Evolutionary conservation across 2,797 vertebrate genomes (phyloP).

Genomic region (Smutsia gigantea): DNA sequence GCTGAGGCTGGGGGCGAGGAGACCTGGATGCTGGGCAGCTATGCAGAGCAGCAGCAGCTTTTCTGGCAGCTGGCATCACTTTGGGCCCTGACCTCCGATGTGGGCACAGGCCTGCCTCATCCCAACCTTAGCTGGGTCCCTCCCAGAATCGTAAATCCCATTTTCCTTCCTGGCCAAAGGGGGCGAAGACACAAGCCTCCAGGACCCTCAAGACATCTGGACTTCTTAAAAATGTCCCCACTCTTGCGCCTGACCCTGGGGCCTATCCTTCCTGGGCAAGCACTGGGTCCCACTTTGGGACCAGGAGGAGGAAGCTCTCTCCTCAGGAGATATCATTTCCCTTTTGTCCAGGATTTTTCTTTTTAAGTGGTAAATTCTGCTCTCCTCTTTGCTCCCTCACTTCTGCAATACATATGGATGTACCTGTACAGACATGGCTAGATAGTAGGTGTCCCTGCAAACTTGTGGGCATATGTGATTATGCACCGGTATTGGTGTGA

Average conservation of each 20-base stretch:
- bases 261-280: not conserved
- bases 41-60: not conserved
- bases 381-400: not conserved
- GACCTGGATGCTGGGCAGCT: not conserved
- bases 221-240: not conserved
- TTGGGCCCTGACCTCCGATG: not conserved
- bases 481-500: not conserved
- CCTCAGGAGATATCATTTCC: not conserved
- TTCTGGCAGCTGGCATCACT: not conserved
- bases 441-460: not conserved
- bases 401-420: not conserved
- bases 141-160: not conserved
- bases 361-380: not conserved
- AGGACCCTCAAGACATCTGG: not conserved
- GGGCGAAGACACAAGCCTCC: not conserved
- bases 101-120: not conserved
- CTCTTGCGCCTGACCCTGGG: not conserved
- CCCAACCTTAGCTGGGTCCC: not conserved
- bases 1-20: not conserved
- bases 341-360: constrained; percentile 35
- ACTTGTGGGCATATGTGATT: not conserved
- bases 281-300: not conserved
- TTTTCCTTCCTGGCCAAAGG: not conserved
- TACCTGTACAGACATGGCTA: not conserved
- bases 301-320: not conserved